phyloP scores from a whole-genome alignment of 2,888 invertebrate genomes.

The Zygogramma bicolorata region DNA sequence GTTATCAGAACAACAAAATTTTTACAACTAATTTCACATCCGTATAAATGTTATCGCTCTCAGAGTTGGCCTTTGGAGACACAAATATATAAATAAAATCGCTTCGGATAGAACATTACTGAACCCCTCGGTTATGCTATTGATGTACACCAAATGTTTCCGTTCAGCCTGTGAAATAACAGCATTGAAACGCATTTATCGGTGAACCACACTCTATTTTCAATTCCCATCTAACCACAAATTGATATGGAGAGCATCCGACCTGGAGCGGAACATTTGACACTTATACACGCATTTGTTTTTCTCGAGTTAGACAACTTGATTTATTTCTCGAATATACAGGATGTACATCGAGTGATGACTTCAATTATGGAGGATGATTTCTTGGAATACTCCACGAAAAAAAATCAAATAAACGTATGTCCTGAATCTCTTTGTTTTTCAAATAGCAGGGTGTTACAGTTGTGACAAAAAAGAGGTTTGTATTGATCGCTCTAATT shows the following conservation, averaged over 20 bases:
- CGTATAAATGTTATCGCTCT: slow-evolving; percentile 37
- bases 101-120: slow-evolving; percentile 12
- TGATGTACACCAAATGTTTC: slow-evolving; percentile 33
- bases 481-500: too few relatives aligned
- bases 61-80: slow-evolving; percentile 33
- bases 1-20: slow-evolving; percentile 14
- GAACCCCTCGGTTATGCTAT: slow-evolving; percentile 14
- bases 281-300: neutral
- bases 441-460: too few relatives aligned
- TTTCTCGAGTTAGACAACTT: too few relatives aligned
- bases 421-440: too few relatives aligned
- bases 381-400: too few relatives aligned
- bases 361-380: too few relatives aligned
- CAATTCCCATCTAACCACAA: slow-evolving; percentile 12
- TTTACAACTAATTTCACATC: slow-evolving; percentile 34
- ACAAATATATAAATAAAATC: slow-evolving; percentile 31
- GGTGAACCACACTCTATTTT: slow-evolving; percentile 22
- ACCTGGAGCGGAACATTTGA: slow-evolving; percentile 3
- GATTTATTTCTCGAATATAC: too few relatives aligned
- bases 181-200: slow-evolving; percentile 20
- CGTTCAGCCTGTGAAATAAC: slow-evolving; percentile 14
- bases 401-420: too few relatives aligned
- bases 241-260: neutral
- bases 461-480: too few relatives aligned
- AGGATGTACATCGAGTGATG: too few relatives aligned